Conservation (phyloP, 2,888 invertebrate genomes). For the Eupithecia exiguata region DNA sequence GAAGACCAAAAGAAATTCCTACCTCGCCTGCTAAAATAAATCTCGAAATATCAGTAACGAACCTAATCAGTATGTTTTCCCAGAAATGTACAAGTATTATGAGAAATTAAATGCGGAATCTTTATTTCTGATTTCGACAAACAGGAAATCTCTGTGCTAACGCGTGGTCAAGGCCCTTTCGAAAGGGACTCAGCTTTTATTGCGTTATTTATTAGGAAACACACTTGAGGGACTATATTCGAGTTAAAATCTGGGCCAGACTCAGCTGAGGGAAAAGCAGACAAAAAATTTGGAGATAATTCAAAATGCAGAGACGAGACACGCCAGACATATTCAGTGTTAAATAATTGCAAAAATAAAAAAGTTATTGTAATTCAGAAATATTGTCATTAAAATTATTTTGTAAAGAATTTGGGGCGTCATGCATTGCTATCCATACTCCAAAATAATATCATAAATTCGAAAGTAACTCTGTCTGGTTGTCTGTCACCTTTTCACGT, state of each 20-base stretch:
- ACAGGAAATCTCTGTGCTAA: slow-evolving; percentile 18
- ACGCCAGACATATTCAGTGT: background rate
- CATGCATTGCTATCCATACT: background rate
- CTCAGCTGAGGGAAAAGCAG: background rate
- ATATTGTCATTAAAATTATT: background rate
- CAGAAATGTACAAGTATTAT: slow-evolving; percentile 14
- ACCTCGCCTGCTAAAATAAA: background rate
- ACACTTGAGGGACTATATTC: slow-evolving; percentile 3
- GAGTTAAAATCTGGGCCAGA: background rate
- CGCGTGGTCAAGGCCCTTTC: slow-evolving; percentile 10
- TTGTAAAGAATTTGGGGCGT: background rate
- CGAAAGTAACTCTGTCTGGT: no score
- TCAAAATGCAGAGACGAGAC: background rate
- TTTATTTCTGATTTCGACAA: slow-evolving; percentile 14
- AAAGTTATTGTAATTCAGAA: background rate
- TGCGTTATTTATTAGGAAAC: slow-evolving; percentile 17
- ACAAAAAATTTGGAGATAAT: background rate
- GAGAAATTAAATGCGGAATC: slow-evolving; percentile 8
- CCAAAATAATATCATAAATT: no score
- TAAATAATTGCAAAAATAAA: background rate
- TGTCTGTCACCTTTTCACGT: no score
- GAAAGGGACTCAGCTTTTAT: slow-evolving; percentile 11
- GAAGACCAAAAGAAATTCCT: background rate
- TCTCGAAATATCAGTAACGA: slow-evolving; percentile 1
- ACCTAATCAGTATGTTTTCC: slow-evolving; percentile 8